A percentile compares a stretch with the other conserved stretches of the same genome.
Conservation (phyloP, 2,888 invertebrate species). For the Bursaphelenchus okinawaensis region DNA sequence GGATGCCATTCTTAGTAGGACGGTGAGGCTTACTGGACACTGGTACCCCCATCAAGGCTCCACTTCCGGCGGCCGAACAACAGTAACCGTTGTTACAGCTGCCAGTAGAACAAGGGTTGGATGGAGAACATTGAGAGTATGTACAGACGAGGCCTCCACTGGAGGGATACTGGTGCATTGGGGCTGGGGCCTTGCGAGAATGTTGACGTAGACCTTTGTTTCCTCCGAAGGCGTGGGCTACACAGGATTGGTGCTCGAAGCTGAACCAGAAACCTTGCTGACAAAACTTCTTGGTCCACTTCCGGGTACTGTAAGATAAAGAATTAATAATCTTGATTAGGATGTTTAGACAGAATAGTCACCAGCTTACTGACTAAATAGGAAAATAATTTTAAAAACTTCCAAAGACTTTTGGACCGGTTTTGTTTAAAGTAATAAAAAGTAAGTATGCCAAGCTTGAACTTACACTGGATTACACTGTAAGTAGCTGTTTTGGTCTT, state of each 20-base stretch:
- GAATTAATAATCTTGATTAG: too few relatives aligned
- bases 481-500: conserved; percentile 44
- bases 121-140: conserved; percentile 50
- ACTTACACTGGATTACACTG: conserved; percentile 55
- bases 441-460: background rate
- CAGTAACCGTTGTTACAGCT: conserved; percentile 57
- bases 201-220: background rate
- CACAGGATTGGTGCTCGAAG: conserved; percentile 56
- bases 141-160: conserved; percentile 49
- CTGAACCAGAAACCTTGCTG: conserved; percentile 52
- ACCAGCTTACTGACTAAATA: background rate
- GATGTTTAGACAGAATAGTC: too few relatives aligned
- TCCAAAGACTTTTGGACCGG: background rate
- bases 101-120: conserved; percentile 48
- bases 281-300: conserved; percentile 53
- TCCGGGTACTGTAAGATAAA: conserved; percentile 35
- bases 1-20: background rate
- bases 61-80: conserved; percentile 37
- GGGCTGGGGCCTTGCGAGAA: conserved; percentile 8
- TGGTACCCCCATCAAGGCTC: background rate
- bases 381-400: conserved; percentile 5
- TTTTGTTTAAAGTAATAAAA: too few relatives aligned
- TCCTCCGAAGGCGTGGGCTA: conserved; percentile 33
- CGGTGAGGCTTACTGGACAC: background rate
- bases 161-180: conserved; percentile 11